Percentiles rank a stretch among this genome's conserved stretches.
These are phyloP conservation scores for Melanostoma mellinum DNA, from an alignment of 2,888 invertebrate species.

Conservation along the genomic window DNA sequence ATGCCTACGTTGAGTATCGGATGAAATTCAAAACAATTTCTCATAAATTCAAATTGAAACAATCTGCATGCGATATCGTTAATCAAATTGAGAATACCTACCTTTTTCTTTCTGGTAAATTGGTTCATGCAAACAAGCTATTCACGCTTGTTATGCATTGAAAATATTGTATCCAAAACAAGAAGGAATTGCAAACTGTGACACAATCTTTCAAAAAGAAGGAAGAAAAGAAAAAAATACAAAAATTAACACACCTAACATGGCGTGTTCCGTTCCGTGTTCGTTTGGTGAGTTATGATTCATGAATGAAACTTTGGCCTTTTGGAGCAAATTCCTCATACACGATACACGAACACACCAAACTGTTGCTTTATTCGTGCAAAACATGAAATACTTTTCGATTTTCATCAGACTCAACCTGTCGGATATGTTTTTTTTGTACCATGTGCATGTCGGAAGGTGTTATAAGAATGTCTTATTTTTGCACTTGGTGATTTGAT, in stretches of 20 bases:
- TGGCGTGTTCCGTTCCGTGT: slow-evolving; percentile 34
- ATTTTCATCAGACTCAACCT: slow-evolving; percentile 28
- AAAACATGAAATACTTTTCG: slow-evolving; percentile 44
- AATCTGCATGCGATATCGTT: slow-evolving; percentile 1
- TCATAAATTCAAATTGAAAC: slow-evolving; percentile 7
- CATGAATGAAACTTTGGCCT: slow-evolving; percentile 35
- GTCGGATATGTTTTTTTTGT: slow-evolving; percentile 11
- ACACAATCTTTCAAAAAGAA: slow-evolving; percentile 33
- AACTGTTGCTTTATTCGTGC: slow-evolving; percentile 58
- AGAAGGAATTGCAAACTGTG: slow-evolving; percentile 17
- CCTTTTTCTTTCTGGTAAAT: neutral
- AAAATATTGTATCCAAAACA: too few species aligned
- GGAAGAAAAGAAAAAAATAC: neutral
- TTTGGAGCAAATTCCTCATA: slow-evolving; percentile 37
- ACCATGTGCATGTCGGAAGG: slow-evolving; percentile 19
- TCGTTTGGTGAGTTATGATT: slow-evolving; percentile 32
- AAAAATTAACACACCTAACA: neutral
- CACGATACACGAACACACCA: slow-evolving; percentile 2
- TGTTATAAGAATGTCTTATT: slow-evolving; percentile 9
- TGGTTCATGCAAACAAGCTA: slow-evolving; percentile 19
- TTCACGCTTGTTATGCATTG: slow-evolving; percentile 6
- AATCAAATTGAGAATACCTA: slow-evolving; percentile 1
- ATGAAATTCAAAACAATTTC: slow-evolving; percentile 5
- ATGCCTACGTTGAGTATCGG: slow-evolving; percentile 4
- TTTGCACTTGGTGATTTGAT: slow-evolving; percentile 11